Base-by-base conservation (phyloP, 2,888 invertebrate species). In the Meliscaeva auricollis region DNA sequence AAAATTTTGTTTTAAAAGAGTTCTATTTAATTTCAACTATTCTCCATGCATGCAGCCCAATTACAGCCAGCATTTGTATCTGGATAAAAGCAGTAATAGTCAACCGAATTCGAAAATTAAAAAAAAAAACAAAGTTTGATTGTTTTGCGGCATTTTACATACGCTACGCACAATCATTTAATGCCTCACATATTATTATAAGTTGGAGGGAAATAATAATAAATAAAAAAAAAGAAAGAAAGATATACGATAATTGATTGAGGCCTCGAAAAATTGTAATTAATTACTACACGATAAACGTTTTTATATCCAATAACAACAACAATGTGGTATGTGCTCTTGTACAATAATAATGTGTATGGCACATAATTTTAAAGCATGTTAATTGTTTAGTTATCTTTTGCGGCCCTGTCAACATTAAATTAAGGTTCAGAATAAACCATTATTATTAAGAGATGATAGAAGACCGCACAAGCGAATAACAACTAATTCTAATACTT, bases 281-380 rank as follows among this genome's bases (percentile, higher is more conserved):
- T 78, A 78, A 78, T 78, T 72, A 72, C 54, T 48, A 64, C 64
- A 78, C 22, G 78, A 78, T 78, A 72, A 78, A 56, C 54, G 30
- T 50, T 38, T 54, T 70, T 17, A 30, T 64, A 38, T 64, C n/a
- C 20, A 38, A 54, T 15, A 32, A 9, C 30, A 50, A 26, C 0
- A 22, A 54, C 15, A 15, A 26, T 26, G 26, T 26, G 2, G 26
- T 26, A 26, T 26, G 26, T n/a, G n/a, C n/a, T n/a, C n/a, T n/a
- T n/a, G n/a, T 41, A 72, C n/a, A 48, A 32, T n/a, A 22, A 1
- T 30, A 54, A 30, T 15, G 52, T 30, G n/a, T 26, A 1, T n/a
- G n/a, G 52, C 30, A 30, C 52, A 30, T 15, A 15, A 30, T 54
- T 26, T 26, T 26, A 26, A 26, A 26, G 26, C 54, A 54, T 54